phyloP scores from a whole-genome alignment of 2,797 vertebrate species.

The Propithecus perrieri region DNA sequence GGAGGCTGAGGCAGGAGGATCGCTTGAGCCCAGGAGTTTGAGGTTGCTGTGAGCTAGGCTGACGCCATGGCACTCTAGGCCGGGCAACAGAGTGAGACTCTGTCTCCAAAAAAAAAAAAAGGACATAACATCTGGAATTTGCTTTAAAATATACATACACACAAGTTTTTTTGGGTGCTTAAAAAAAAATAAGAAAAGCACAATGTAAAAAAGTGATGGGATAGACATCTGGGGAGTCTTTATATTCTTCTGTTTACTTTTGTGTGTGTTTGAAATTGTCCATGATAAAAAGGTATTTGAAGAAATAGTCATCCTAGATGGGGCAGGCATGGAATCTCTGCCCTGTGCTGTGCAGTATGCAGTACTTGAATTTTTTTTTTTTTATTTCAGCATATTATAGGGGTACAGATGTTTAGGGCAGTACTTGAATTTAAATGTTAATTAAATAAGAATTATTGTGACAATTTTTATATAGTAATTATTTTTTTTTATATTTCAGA shows the following conservation, averaged over 20 bases:
- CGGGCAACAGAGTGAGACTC: too few relatives aligned
- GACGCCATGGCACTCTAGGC: too few relatives aligned
- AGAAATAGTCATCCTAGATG: too few relatives aligned
- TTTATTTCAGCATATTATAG: rapidly evolving
- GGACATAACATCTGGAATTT: neutral
- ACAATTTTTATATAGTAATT: neutral
- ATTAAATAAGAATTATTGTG: neutral
- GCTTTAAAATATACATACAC: neutral
- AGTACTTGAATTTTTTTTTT: neutral
- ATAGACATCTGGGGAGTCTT: neutral
- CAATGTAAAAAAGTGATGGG: neutral
- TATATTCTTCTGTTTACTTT: neutral
- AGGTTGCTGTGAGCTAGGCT: too few relatives aligned
- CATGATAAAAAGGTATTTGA: neutral
- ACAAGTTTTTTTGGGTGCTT: neutral
- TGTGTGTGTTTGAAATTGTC: neutral
- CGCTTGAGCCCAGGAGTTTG: too few relatives aligned
- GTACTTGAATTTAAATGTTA: neutral
- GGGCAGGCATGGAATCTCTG: neutral
- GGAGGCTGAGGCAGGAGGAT: too few relatives aligned
- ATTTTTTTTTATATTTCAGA: neutral
- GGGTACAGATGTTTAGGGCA: rapidly evolving
- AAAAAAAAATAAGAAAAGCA: neutral
- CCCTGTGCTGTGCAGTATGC: too few relatives aligned
- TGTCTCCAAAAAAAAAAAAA: too few relatives aligned